Base-by-base conservation (phyloP, 2,113 vertebrate species). In the Triplophysa siluroides region DNA sequence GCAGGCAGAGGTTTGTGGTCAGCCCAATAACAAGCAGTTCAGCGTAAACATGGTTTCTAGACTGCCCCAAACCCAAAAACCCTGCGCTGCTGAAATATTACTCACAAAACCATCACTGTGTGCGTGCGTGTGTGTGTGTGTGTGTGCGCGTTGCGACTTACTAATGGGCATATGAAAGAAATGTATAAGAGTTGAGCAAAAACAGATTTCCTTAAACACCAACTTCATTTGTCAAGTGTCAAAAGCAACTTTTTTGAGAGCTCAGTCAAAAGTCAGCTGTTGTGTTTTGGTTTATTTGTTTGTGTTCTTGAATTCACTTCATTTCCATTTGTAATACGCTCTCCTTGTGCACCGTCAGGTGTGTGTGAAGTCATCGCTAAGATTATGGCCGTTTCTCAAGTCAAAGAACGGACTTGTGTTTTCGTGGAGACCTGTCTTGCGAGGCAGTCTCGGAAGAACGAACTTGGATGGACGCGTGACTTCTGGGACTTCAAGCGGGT, bases 1-100 rank as follows among this genome's bases (percentile, higher is more conserved):
- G 91, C 87, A 85, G 85, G 85, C 86, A 88, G 89, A 81, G 89
- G 87, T 89, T 88, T 93, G 91, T 90, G 90, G 91, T 91, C 87
- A 82, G 84, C 83, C 89, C 87, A 92, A 90, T 91, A 90, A 92
- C 88, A 88, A 91, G 89, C 87, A 84, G 83, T 89, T 87, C 87
- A 72, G 81, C 83, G 86, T 86, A 87, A 86, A 86, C 83, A 87
- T 83, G 88, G 88, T 91, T 92, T 92, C 91, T 89, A 87, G 85
- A 89, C 92, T 91, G 88, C 87, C 89, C 89, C 86, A 88, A 91
- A 82, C 80, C 76, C 80, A 77, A 80, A 70, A 85, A 63, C 66
- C 80, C 80, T 82, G 72, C 61, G 83, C 78, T 74, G 58, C 67
- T 81, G 75, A 77, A 75, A 81, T 67, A 78, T 78, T 77, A 81